phyloP scores from a whole-genome alignment of 2,797 vertebrate genomes.

The Xenops minutus region DNA sequence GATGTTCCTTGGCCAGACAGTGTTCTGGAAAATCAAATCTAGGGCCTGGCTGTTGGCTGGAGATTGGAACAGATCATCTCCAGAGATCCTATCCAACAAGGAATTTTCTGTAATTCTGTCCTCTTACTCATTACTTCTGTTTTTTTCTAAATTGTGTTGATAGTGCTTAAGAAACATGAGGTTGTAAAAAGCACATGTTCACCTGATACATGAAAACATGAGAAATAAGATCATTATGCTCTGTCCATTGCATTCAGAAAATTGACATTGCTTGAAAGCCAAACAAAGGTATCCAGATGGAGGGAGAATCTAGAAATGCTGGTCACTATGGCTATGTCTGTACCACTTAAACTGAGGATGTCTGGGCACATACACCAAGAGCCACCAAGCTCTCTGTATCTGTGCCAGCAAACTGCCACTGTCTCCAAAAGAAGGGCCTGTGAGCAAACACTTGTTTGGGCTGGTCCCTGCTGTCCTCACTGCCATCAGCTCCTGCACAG shows the following conservation, averaged over 20 bases:
- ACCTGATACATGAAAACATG: not conserved
- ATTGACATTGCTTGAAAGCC: not conserved
- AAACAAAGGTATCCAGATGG: not conserved
- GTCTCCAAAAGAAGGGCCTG: not conserved
- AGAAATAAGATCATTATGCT: not conserved
- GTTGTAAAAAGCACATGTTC: not conserved
- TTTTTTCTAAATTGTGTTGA: not conserved
- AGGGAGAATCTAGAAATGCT: not conserved
- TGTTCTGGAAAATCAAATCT: not conserved
- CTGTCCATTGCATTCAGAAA: not conserved
- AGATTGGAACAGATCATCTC: not conserved
- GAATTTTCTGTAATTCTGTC: not conserved
- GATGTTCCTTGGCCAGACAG: not conserved
- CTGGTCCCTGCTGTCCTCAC: not conserved
- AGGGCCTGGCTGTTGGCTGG: not conserved
- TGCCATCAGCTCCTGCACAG: not conserved
- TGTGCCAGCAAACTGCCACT: not conserved
- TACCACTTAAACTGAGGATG: not conserved
- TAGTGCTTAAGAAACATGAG: not conserved
- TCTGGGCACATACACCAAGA: not conserved
- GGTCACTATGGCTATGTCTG: not conserved
- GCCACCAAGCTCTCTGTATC: rapidly evolving
- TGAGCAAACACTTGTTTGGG: too few relatives aligned
- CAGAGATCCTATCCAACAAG: not conserved
- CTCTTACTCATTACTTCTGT: not conserved